Evolutionary conservation across 1,140 invertebrate genomes (phyloP).

Genomic region (Drosophila auraria): DNA sequence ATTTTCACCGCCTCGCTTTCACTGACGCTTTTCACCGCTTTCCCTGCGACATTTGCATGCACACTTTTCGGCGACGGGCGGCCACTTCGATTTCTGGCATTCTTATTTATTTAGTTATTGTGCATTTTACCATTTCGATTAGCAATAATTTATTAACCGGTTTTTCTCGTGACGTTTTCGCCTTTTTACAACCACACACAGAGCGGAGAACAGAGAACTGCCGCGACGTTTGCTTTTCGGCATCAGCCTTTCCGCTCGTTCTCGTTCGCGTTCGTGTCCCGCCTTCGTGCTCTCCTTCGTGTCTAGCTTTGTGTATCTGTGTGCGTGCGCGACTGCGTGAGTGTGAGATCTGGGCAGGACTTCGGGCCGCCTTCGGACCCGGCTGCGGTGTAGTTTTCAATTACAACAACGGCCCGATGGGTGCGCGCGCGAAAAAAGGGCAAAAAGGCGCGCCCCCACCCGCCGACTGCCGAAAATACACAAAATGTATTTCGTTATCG

Average conservation of each 20-base stretch:
- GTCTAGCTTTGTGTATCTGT: slow-evolving; percentile 33
- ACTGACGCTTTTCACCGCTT: slow-evolving; percentile 57
- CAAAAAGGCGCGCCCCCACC: slow-evolving; percentile 66
- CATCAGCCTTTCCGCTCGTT: slow-evolving; percentile 34
- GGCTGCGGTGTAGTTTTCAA: slow-evolving; percentile 67
- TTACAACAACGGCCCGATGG: slow-evolving; percentile 59
- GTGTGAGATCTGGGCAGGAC: slow-evolving; percentile 44
- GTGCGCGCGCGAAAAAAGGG: slow-evolving; percentile 66
- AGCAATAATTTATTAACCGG: slow-evolving; percentile 84
- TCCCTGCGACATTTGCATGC: slow-evolving; percentile 18
- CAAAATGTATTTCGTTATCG: slow-evolving; percentile 70
- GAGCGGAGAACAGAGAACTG: slow-evolving; percentile 67
- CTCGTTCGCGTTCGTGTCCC: slow-evolving; percentile 2
- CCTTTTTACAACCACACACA: slow-evolving; percentile 83
- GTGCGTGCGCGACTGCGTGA: slow-evolving; percentile 34
- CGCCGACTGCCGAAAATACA: slow-evolving; percentile 60
- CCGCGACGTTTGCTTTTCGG: slow-evolving; percentile 37
- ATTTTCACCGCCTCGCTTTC: slow-evolving; percentile 66
- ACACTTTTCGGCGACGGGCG: slow-evolving; percentile 13
- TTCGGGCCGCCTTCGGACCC: slow-evolving; percentile 54
- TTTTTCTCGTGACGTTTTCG: slow-evolving; percentile 81
- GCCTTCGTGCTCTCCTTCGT: slow-evolving; percentile 33
- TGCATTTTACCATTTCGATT: slow-evolving; percentile 71
- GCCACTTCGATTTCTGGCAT: slow-evolving; percentile 41
- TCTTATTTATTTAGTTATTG: slow-evolving; percentile 66